These are phyloP conservation scores for Drosophila atripex DNA, from an alignment of 2,888 invertebrate species.

Conservation along the genomic window DNA sequence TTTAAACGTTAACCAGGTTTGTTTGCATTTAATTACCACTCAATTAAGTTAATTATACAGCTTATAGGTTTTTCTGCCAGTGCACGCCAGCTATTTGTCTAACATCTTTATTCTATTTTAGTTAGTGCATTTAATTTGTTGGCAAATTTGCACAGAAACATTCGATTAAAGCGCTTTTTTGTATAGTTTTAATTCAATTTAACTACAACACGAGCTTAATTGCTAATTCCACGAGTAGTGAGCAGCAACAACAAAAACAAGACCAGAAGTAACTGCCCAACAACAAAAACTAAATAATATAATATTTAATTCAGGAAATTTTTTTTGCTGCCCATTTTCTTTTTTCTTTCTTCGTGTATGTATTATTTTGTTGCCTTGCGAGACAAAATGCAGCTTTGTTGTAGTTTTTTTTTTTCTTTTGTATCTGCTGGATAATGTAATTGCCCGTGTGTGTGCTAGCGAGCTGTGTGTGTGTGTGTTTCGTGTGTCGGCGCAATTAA, in stretches of 20 bases:
- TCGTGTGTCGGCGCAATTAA: slow-evolving; percentile 79
- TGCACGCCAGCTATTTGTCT: slow-evolving; percentile 32
- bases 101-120: slow-evolving; percentile 29
- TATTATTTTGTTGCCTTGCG: slow-evolving; percentile 38
- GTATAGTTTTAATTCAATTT: slow-evolving; percentile 77
- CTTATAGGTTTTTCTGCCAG: neutral
- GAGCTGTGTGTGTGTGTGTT: slow-evolving; percentile 54
- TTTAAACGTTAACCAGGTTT: neutral
- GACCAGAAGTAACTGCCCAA: slow-evolving; percentile 9
- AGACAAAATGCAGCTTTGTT: slow-evolving; percentile 55
- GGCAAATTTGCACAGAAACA: slow-evolving; percentile 59
- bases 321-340: slow-evolving; percentile 32
- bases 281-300: slow-evolving; percentile 9
- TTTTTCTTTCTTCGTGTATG: slow-evolving; percentile 40
- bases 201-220: slow-evolving; percentile 62
- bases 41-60: neutral
- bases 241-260: slow-evolving; percentile 22
- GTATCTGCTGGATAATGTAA: slow-evolving; percentile 45
- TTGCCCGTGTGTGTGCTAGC: slow-evolving; percentile 52
- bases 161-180: slow-evolving; percentile 60
- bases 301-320: slow-evolving; percentile 32
- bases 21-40: neutral
- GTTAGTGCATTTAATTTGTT: slow-evolving; percentile 39
- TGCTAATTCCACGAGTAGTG: slow-evolving; percentile 59
- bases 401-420: slow-evolving; percentile 8